phyloP scores from a whole-genome alignment of 2,888 invertebrate genomes.

The Cataglyphis altisquamis region DNA sequence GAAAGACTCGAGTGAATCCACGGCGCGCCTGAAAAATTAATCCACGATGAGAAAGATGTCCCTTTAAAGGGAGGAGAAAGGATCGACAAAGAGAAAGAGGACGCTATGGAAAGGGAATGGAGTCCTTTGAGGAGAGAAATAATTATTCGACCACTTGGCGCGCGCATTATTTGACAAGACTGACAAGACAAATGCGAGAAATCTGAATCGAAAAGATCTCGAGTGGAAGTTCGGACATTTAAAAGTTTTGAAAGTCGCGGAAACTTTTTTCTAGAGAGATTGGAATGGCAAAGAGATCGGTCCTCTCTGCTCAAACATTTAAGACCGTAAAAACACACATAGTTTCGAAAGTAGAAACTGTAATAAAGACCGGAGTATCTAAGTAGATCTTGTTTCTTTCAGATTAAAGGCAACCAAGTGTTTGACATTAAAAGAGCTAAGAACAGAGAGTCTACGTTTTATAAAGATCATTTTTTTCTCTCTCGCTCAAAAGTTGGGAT shows the following conservation, averaged over 20 bases:
- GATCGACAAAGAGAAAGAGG: not conserved
- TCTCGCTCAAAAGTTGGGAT: not conserved
- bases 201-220: not conserved
- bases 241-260: not conserved
- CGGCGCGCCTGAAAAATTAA: constrained; percentile 54
- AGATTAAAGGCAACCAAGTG: not conserved
- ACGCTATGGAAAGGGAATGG: not conserved
- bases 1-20: constrained; percentile 27
- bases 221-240: not conserved
- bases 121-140: constrained; percentile 4
- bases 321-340: not conserved
- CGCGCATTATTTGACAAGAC: not conserved
- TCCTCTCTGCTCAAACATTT: not conserved
- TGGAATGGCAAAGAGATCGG: not conserved
- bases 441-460: not conserved
- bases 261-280: not conserved
- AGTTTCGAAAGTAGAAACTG: not conserved
- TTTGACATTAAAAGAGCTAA: constrained; percentile 12
- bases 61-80: not conserved
- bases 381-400: not conserved
- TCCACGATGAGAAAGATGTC: constrained; percentile 26
- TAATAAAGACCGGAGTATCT: not conserved
- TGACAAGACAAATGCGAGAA: constrained; percentile 7
- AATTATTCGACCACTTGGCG: constrained; percentile 31
- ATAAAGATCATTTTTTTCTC: not conserved